Evolutionary conservation across 2,888 invertebrate genomes (phyloP).

Genomic region (Digitonthophagus gazella): DNA sequence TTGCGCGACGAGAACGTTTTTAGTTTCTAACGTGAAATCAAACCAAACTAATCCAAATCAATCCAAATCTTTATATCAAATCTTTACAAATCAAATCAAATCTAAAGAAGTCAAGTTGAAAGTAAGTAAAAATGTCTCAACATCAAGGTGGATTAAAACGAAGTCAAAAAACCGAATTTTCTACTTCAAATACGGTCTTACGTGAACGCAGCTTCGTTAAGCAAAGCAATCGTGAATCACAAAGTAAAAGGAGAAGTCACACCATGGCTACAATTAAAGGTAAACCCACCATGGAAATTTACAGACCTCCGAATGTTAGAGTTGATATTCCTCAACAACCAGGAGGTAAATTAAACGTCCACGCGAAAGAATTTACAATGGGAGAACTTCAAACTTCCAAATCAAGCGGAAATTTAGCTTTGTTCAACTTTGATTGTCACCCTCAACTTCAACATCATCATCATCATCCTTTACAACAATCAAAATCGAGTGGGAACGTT

Average conservation of each 20-base stretch:
- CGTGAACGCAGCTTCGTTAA: slow-evolving; percentile 71
- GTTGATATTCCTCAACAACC: slow-evolving; percentile 40
- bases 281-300: slow-evolving; percentile 82
- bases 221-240: slow-evolving; percentile 52
- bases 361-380: slow-evolving; percentile 89
- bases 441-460: slow-evolving; percentile 10
- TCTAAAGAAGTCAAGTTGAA: too few relatives aligned
- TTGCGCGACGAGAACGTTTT: slow-evolving; percentile 24
- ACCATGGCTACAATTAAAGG: slow-evolving; percentile 60
- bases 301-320: slow-evolving; percentile 72
- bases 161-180: slow-evolving; percentile 54
- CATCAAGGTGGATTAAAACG: slow-evolving; percentile 38
- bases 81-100: too few relatives aligned
- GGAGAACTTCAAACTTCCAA: slow-evolving; percentile 55
- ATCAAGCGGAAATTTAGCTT: slow-evolving; percentile 46
- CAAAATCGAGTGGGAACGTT: slow-evolving; percentile 64
- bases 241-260: slow-evolving; percentile 68
- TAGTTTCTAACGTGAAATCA: slow-evolving; percentile 19
- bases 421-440: slow-evolving; percentile 31
- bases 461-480: slow-evolving; percentile 49
- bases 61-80: too few relatives aligned
- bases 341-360: slow-evolving; percentile 68
- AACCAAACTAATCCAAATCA: too few relatives aligned
- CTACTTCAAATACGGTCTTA: slow-evolving; percentile 52
- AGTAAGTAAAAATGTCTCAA: slow-evolving; percentile 24